Evolutionary conservation across 2,888 invertebrate genomes (phyloP).

Genomic region (Eupithecia pulchellata): DNA sequence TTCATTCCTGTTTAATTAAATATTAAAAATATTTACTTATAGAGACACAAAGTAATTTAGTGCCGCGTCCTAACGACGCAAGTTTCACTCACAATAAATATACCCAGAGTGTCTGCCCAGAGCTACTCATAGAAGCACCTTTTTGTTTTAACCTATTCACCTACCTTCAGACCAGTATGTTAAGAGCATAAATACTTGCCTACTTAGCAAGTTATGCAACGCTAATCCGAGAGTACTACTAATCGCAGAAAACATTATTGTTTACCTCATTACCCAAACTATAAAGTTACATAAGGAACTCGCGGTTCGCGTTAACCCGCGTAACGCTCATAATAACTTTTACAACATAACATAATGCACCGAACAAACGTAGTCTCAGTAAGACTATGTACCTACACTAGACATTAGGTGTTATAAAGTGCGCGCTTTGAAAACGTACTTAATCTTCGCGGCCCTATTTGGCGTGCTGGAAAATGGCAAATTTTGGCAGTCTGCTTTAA

Average conservation of each 20-base stretch:
- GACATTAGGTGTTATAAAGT: not conserved
- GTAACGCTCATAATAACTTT: not conserved
- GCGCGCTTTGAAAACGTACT: not conserved
- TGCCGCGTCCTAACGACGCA: not conserved
- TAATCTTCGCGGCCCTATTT: not conserved
- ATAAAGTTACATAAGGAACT: constrained; percentile 11
- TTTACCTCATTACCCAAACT: constrained; percentile 13
- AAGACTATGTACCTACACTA: not conserved
- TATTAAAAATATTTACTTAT: not conserved
- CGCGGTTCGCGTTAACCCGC: not conserved
- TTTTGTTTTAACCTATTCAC: not conserved
- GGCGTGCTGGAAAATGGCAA: not conserved
- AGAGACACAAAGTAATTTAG: not conserved
- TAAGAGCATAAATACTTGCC: not conserved
- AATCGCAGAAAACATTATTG: constrained; percentile 14
- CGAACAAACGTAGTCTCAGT: not conserved
- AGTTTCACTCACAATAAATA: not conserved
- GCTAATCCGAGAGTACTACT: constrained; percentile 6
- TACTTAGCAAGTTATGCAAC: not conserved
- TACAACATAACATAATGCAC: constrained; percentile 6
- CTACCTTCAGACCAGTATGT: not conserved
- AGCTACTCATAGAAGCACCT: not conserved
- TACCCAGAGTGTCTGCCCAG: not conserved
- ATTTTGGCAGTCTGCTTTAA: not conserved
- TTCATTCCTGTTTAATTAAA: too few species aligned